These are phyloP conservation scores for Drosophila tripunctata DNA, from an alignment of 2,888 invertebrate species.

Conservation along the genomic window DNA sequence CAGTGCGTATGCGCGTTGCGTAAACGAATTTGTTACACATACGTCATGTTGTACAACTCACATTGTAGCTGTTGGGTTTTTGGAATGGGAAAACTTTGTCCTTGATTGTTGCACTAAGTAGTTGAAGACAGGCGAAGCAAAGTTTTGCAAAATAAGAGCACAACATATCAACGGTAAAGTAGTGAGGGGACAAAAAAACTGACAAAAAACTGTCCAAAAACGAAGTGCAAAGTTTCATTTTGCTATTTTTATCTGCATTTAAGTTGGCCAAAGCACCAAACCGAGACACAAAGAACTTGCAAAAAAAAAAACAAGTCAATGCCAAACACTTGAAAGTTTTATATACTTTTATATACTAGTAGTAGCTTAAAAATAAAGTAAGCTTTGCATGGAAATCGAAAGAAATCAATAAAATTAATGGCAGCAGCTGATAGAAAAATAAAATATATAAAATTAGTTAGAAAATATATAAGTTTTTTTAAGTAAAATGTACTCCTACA, in stretches of 20 bases:
- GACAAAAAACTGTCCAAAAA: background rate
- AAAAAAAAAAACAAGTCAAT: constrained; percentile 9
- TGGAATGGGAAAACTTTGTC: constrained; percentile 29
- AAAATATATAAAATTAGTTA: too few relatives aligned
- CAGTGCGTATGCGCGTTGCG: constrained; percentile 60
- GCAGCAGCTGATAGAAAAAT: too few relatives aligned
- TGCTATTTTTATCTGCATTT: constrained; percentile 29
- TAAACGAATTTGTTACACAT: constrained; percentile 44
- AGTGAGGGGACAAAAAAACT: constrained; percentile 9
- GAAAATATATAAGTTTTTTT: too few relatives aligned
- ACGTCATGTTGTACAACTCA: constrained; percentile 31
- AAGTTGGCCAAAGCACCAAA: constrained; percentile 32
- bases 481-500: too few relatives aligned
- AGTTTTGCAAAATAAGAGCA: constrained; percentile 38
- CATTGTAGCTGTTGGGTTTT: too few relatives aligned
- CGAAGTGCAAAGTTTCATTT: constrained; percentile 33
- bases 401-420: background rate
- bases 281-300: constrained; percentile 6
- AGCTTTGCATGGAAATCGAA: too few relatives aligned
- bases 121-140: constrained; percentile 49
- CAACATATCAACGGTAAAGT: constrained; percentile 40
- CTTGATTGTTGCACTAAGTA: constrained; percentile 52
- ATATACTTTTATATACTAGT: too few relatives aligned
- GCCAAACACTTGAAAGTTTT: constrained; percentile 19
- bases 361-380: too few relatives aligned